Conservation (phyloP, 2,797 vertebrate genomes). For the Apogon talboti region DNA sequence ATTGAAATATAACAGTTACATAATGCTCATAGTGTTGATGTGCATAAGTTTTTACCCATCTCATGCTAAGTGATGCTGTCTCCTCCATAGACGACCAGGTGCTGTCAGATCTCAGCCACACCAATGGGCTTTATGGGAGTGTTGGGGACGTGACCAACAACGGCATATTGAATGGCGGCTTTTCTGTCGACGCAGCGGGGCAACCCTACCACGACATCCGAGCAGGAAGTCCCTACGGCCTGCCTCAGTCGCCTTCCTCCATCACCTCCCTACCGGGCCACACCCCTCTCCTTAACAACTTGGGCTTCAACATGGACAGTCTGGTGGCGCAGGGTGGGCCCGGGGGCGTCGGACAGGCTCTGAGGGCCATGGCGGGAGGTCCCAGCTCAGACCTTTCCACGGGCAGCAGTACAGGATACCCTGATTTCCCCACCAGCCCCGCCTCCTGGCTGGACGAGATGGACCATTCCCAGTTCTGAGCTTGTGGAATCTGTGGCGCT, state of each 20-base stretch:
- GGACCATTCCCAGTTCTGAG: constrained; percentile 98
- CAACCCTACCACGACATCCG: constrained; percentile 96
- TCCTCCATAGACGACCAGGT: constrained; percentile 92
- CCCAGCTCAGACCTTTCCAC: constrained; percentile 98
- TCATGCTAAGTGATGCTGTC: constrained; percentile 45
- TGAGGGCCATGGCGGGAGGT: constrained; percentile 93
- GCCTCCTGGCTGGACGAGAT: constrained; percentile 98
- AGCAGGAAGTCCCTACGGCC: constrained; percentile 93
- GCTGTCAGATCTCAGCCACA: constrained; percentile 93
- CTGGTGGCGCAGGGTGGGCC: constrained; percentile 89
- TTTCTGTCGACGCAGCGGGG: constrained; percentile 90
- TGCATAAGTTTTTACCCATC: constrained; percentile 42
- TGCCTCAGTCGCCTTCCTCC: constrained; percentile 96
- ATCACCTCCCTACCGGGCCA: constrained; percentile 93
- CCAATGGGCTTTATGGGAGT: constrained; percentile 90
- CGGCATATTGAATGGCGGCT: constrained; percentile 90
- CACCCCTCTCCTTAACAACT: constrained; percentile 92
- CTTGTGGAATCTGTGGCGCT: constrained; percentile 28
- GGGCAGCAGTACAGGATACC: constrained; percentile 97
- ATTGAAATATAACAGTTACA: constrained; percentile 68
- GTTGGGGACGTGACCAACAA: constrained; percentile 88
- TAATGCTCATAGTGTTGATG: constrained; percentile 42
- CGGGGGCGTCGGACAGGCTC: constrained; percentile 91
- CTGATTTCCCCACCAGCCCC: constrained; percentile 98
- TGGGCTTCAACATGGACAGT: constrained; percentile 94